These are phyloP conservation scores for Erythrolamprus reginae DNA, from an alignment of 2,113 vertebrate genomes.

Conservation along the genomic window DNA sequence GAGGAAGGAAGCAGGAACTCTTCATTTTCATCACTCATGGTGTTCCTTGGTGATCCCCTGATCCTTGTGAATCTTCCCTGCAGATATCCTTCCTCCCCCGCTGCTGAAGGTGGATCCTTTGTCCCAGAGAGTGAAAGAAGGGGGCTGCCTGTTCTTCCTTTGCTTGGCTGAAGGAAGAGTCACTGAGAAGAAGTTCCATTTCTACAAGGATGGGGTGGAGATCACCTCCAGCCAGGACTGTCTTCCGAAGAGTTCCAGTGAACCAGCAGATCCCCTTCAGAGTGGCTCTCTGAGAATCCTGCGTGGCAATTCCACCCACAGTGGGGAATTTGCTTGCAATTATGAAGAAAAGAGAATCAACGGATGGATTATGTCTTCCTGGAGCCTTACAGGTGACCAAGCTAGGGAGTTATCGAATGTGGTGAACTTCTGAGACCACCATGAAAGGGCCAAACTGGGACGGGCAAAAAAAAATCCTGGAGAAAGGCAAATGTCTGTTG, in stretches of 20 bases:
- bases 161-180: not conserved
- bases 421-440: no score
- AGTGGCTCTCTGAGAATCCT: not conserved
- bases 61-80: no score
- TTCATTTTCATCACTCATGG: not conserved
- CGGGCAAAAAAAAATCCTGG: no score
- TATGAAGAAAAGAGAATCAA: not conserved
- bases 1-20: not conserved
- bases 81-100: not conserved
- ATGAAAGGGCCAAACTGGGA: no score
- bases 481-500: no score
- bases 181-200: not conserved
- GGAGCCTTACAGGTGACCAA: constrained; percentile 12
- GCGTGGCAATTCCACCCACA: not conserved
- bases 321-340: not conserved
- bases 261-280: not conserved
- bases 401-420: no score
- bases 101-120: not conserved
- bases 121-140: not conserved
- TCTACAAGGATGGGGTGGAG: not conserved
- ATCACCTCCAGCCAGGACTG: not conserved
- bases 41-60: not conserved
- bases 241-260: no score
- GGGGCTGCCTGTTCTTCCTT: not conserved
- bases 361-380: not conserved